Percentiles rank a stretch among this genome's conserved stretches.
phyloP scores from a whole-genome alignment of 2,888 invertebrate species.

The Megalurothrips usitatus region DNA sequence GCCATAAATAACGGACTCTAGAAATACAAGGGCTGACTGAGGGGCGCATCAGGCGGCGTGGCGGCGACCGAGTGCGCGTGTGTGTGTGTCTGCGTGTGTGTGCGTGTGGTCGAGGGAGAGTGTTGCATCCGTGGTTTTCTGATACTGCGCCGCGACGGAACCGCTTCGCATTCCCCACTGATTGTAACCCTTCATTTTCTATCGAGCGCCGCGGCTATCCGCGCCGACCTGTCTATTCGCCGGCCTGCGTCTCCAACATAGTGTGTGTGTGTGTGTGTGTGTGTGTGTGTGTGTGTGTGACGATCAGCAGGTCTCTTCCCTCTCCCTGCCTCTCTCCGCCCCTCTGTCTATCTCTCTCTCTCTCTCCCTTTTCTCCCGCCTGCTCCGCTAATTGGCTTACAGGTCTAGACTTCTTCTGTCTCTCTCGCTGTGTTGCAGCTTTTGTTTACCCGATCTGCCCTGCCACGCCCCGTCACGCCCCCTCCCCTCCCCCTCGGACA shows the following conservation, averaged over 20 bases:
- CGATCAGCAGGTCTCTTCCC: not conserved
- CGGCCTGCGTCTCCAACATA: not conserved
- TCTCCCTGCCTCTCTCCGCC: not conserved
- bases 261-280: too few species aligned
- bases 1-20: slow-evolving; percentile 13
- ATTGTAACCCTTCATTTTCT: not conserved
- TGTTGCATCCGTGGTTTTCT: not conserved
- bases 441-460: not conserved
- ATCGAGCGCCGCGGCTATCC: not conserved
- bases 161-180: not conserved
- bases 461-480: not conserved
- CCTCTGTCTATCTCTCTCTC: not conserved
- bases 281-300: too few species aligned
- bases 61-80: not conserved
- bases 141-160: not conserved
- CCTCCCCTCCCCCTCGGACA: not conserved
- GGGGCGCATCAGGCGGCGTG: not conserved
- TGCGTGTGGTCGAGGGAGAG: not conserved
- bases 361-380: not conserved
- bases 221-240: not conserved
- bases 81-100: not conserved
- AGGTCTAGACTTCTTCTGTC: not conserved
- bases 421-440: not conserved
- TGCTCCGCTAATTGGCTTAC: not conserved
- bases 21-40: slow-evolving; percentile 6